Evolutionary conservation across 2,888 invertebrate genomes (phyloP).

Genomic region (Drosophila borealis): DNA sequence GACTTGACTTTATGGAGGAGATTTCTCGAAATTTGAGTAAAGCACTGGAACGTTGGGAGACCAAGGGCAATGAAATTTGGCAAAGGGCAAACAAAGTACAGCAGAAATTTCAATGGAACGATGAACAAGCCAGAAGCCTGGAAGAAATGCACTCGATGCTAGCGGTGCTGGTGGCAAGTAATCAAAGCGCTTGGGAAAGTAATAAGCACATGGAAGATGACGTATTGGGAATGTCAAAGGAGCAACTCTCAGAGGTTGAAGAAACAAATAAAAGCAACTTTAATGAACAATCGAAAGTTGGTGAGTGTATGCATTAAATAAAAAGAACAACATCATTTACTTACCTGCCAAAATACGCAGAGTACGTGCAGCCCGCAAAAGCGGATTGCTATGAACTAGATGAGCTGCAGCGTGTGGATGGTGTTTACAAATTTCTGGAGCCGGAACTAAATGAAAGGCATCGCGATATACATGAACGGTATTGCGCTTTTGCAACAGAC

Average conservation of each 20-base stretch:
- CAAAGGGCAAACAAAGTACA: conserved; percentile 50
- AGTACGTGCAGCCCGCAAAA: conserved; percentile 77
- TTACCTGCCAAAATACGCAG: conserved; percentile 55
- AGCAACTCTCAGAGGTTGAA: background rate
- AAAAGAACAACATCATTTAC: conserved; percentile 8
- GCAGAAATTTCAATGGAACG: conserved; percentile 25
- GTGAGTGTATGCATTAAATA: conserved; percentile 17
- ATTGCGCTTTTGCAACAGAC: conserved; percentile 85
- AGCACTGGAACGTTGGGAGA: conserved; percentile 10
- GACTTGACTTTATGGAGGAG: conserved; percentile 4
- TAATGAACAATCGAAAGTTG: conserved; percentile 19
- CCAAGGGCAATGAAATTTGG: conserved; percentile 46
- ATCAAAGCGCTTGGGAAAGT: conserved; percentile 16
- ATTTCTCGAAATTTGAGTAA: background rate
- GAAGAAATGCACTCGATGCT: conserved; percentile 81
- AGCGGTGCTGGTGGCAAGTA: conserved; percentile 72
- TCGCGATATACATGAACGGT: conserved; percentile 85
- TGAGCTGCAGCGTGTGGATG: conserved; percentile 76
- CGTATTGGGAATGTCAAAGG: background rate
- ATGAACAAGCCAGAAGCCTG: conserved; percentile 64
- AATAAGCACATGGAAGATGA: conserved; percentile 28
- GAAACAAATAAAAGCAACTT: background rate
- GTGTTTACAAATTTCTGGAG: conserved; percentile 84
- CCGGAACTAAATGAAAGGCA: conserved; percentile 77
- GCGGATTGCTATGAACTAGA: conserved; percentile 84